Percentiles rank a stretch among this genome's conserved stretches.
Conservation (phyloP, 2,797 vertebrate genomes). For the Malurus splendens region DNA sequence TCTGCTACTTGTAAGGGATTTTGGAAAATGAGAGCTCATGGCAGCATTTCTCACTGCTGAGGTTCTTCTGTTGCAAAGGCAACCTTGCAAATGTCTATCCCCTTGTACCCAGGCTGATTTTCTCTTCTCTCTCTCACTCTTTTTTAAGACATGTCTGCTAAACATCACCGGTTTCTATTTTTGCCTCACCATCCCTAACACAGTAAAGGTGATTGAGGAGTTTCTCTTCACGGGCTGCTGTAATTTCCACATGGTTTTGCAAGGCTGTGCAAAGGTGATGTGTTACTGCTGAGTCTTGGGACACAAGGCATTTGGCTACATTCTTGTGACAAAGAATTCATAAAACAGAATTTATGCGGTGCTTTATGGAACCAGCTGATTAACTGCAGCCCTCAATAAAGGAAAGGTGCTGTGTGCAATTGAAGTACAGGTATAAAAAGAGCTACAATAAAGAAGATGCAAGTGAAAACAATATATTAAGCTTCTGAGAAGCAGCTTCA, state of each 20-base stretch:
- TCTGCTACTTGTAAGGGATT: not conserved
- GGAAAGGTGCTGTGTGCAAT: not conserved
- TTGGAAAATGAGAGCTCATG: not conserved
- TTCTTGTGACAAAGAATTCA: slow-evolving; percentile 11
- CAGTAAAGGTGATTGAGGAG: not conserved
- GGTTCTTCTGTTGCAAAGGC: not conserved
- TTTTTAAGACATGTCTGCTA: not conserved
- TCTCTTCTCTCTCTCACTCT: not conserved
- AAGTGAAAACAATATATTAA: slow-evolving; percentile 35
- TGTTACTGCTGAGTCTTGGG: not conserved
- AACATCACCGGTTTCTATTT: not conserved
- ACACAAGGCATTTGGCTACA: not conserved
- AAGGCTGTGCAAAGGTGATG: not conserved
- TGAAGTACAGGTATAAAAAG: not conserved
- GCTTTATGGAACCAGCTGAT: slow-evolving; percentile 29
- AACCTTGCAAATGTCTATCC: not conserved
- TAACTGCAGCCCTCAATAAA: slow-evolving; percentile 24
- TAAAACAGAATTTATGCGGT: slow-evolving; percentile 15
- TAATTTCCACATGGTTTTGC: not conserved
- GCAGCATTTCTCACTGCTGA: not conserved
- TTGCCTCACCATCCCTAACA: not conserved
- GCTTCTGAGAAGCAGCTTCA: slow-evolving; percentile 1
- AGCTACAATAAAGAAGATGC: slow-evolving; percentile 15
- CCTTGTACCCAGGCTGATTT: not conserved
- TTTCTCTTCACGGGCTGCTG: not conserved